phyloP scores from a whole-genome alignment of 2,113 vertebrate species.

The Axis porcinus region DNA sequence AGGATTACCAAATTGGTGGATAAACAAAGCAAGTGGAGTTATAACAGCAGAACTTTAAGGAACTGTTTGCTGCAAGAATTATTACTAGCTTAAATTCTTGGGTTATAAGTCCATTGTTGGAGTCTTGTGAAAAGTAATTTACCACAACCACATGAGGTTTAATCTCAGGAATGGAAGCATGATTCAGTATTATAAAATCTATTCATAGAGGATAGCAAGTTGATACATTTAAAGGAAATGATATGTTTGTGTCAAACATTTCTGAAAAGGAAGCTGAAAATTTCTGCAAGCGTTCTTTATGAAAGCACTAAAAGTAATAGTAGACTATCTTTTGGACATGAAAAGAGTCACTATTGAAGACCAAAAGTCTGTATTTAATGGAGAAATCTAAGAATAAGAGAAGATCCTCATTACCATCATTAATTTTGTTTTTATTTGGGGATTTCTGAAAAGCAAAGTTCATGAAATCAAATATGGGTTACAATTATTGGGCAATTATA shows the following conservation, averaged over 20 bases:
- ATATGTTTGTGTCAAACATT: neutral
- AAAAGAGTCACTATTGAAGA: neutral
- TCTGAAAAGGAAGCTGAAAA: neutral
- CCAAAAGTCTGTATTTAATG: neutral
- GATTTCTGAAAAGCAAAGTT: neutral
- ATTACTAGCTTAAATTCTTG: conserved; percentile 24
- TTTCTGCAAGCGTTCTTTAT: neutral
- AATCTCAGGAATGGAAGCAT: neutral
- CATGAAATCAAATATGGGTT: neutral
- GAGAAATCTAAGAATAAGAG: neutral
- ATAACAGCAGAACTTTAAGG: neutral
- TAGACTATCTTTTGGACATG: neutral
- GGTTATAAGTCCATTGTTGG: neutral
- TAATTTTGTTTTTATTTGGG: neutral
- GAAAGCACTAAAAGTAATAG: neutral
- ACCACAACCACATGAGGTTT: neutral
- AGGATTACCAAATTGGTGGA: neutral
- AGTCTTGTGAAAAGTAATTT: conserved; percentile 27
- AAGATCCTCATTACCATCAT: neutral
- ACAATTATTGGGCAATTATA: neutral
- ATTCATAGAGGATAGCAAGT: neutral
- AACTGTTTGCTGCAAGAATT: conserved; percentile 2
- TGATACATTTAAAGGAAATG: conserved; percentile 4
- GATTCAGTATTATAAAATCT: neutral
- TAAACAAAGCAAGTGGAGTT: neutral